Evolutionary conservation across 2,113 vertebrate species (phyloP).

Genomic region (Varanus komodoensis): DNA sequence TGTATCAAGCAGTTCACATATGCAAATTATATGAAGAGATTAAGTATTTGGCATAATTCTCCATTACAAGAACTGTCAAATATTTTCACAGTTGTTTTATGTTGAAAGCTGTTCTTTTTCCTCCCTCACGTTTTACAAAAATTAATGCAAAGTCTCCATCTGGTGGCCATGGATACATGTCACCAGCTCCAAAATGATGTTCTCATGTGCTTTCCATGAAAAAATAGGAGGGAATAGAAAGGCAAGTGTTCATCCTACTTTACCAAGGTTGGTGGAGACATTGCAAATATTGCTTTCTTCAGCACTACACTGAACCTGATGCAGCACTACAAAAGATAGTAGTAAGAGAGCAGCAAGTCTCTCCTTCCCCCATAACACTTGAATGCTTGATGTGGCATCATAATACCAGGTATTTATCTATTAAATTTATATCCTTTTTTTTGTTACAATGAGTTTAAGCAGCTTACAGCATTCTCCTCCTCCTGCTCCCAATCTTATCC

Average conservation of each 20-base stretch:
- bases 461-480: too few relatives aligned
- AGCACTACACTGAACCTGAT: neutral
- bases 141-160: slow-evolving; percentile 72
- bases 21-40: neutral
- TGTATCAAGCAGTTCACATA: neutral
- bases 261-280: neutral
- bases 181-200: neutral
- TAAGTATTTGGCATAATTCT: slow-evolving; percentile 50
- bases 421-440: too few relatives aligned
- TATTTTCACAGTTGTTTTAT: slow-evolving; percentile 57
- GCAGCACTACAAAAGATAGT: neutral
- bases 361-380: neutral
- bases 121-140: slow-evolving; percentile 46
- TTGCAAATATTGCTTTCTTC: neutral
- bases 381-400: neutral
- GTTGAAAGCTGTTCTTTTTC: slow-evolving; percentile 46
- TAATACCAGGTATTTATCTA: neutral
- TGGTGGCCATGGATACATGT: slow-evolving; percentile 56
- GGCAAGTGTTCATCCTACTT: neutral
- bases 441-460: too few relatives aligned
- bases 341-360: neutral
- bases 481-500: too few relatives aligned
- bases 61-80: slow-evolving; percentile 55
- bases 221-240: neutral
- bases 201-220: fast-evolving